phyloP scores from a whole-genome alignment of 2,113 vertebrate genomes.

The Amphilophus citrinellus region DNA sequence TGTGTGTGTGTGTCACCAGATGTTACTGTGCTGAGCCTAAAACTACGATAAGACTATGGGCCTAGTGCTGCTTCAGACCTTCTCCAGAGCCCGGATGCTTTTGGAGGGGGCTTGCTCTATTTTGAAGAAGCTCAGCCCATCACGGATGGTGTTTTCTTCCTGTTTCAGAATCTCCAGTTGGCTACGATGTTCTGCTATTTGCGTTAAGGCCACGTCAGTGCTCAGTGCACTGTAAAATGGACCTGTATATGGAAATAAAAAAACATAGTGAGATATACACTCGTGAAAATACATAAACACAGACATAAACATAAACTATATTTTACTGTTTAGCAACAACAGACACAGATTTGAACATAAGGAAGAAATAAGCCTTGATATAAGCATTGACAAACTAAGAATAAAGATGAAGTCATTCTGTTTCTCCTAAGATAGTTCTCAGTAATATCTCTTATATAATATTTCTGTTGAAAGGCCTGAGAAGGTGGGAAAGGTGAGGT shows the following conservation, averaged over 20 bases:
- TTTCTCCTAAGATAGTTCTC: neutral
- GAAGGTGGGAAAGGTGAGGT: neutral
- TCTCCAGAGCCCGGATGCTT: slow-evolving; percentile 47
- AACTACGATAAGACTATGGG: neutral
- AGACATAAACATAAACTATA: neutral
- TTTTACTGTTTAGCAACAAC: neutral
- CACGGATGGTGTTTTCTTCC: slow-evolving; percentile 49
- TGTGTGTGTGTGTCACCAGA: neutral
- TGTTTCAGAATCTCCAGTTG: slow-evolving; percentile 60
- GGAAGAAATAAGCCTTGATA: neutral
- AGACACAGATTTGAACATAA: accelerated
- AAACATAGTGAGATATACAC: neutral
- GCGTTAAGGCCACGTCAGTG: slow-evolving; percentile 30
- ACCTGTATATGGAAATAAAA: slow-evolving; percentile 50
- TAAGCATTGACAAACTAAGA: neutral
- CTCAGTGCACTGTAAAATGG: slow-evolving; percentile 55
- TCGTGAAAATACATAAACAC: neutral
- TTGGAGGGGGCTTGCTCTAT: slow-evolving; percentile 49
- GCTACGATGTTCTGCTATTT: slow-evolving; percentile 24
- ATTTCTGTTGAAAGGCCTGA: neutral
- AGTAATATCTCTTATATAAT: neutral
- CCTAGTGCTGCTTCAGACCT: slow-evolving; percentile 41
- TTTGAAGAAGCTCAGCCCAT: slow-evolving; percentile 59
- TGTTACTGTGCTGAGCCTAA: neutral
- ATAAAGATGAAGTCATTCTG: neutral